phyloP scores from a whole-genome alignment of 2,888 invertebrate genomes.

The Acleris emargana region DNA sequence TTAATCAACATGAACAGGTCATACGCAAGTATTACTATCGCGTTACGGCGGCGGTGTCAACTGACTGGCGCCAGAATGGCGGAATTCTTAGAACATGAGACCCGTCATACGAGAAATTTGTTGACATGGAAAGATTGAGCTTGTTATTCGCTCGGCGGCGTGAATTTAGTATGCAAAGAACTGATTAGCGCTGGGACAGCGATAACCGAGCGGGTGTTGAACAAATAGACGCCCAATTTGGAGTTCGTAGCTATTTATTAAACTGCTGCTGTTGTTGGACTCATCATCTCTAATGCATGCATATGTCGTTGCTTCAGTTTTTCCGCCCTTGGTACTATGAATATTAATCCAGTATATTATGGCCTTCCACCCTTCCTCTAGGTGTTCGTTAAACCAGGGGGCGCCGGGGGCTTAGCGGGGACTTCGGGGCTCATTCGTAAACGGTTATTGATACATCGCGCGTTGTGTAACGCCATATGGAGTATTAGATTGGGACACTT shows the following conservation, averaged over 20 bases:
- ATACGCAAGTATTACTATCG: conserved; percentile 33
- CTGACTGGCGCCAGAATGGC: conserved; percentile 70
- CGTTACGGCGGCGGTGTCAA: conserved; percentile 54
- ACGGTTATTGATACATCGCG: conserved; percentile 68
- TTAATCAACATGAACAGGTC: conserved; percentile 33
- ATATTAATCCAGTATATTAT: conserved; percentile 56
- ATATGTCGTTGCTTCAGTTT: conserved; percentile 79
- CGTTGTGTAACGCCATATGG: conserved; percentile 78
- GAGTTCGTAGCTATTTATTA: conserved; percentile 58
- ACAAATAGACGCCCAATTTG: conserved; percentile 48
- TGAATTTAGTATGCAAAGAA: conserved; percentile 20
- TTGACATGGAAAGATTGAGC: conserved; percentile 41
- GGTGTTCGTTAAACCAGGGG: conserved; percentile 21
- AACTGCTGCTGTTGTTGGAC: conserved; percentile 44
- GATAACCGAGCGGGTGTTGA: conserved; percentile 13
- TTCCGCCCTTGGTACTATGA: conserved; percentile 71
- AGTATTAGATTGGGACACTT: conserved; percentile 78
- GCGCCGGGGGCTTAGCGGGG: conserved; percentile 14
- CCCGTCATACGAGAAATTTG: conserved; percentile 53
- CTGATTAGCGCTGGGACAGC: conserved; percentile 19
- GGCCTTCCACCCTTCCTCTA: conserved; percentile 46
- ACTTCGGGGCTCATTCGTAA: conserved; percentile 48
- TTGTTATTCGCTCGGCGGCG: conserved; percentile 29
- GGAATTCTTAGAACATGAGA: conserved; percentile 66
- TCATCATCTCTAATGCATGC: conserved; percentile 80